phyloP scores from a whole-genome alignment of 2,797 vertebrate genomes.

The Glossophaga mutica region DNA sequence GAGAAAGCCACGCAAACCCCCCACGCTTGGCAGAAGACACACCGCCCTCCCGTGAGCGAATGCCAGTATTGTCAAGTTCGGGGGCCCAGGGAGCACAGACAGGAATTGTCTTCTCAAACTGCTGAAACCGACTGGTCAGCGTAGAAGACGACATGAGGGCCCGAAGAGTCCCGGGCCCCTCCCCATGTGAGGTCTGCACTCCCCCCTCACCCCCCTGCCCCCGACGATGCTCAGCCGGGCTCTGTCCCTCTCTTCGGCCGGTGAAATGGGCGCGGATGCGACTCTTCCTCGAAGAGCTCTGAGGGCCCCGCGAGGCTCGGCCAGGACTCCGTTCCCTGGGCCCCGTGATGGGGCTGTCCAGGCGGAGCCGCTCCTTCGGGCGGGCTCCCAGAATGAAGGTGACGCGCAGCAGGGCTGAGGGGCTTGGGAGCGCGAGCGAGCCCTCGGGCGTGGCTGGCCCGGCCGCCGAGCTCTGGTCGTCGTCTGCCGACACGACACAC shows the following conservation, averaged over 20 bases:
- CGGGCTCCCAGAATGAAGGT: no score
- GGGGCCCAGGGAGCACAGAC: not conserved
- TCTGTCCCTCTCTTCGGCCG: not conserved
- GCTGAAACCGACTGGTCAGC: rapidly evolving
- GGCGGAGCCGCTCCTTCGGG: not conserved
- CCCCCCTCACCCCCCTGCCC: not conserved
- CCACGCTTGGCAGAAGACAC: rapidly evolving
- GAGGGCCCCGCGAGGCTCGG: rapidly evolving
- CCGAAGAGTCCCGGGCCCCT: rapidly evolving
- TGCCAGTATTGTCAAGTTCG: not conserved
- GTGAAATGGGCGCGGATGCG: not conserved
- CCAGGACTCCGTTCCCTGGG: rapidly evolving
- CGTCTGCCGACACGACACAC: not conserved
- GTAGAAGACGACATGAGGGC: rapidly evolving
- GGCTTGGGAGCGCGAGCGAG: rapidly evolving
- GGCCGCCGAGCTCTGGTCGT: not conserved
- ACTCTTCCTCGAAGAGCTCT: not conserved
- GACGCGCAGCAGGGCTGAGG: rapidly evolving
- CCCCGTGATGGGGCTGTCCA: rapidly evolving
- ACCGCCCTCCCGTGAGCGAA: not conserved
- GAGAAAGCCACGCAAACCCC: not conserved
- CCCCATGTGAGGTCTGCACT: rapidly evolving
- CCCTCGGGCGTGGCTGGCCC: rapidly evolving
- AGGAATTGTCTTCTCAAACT: not conserved
- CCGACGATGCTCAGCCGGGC: rapidly evolving